phyloP scores from a whole-genome alignment of 2,888 invertebrate species.

The Ophioninae sp. region DNA sequence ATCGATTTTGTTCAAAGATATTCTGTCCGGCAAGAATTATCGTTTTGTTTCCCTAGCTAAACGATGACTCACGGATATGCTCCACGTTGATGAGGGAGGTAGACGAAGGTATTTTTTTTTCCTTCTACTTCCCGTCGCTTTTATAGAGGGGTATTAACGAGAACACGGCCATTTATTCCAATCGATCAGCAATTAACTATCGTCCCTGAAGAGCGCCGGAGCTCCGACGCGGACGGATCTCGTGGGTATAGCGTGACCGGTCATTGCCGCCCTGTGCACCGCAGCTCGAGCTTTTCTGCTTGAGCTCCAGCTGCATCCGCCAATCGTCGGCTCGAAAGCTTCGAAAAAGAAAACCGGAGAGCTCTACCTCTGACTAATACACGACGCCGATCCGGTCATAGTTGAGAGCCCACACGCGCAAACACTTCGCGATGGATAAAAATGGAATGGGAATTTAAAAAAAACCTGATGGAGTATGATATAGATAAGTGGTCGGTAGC shows the following conservation, averaged over 20 bases:
- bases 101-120: slow-evolving; percentile 40
- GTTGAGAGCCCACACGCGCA: slow-evolving; percentile 31
- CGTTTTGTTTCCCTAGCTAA: neutral
- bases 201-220: slow-evolving; percentile 66
- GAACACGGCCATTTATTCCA: slow-evolving; percentile 74
- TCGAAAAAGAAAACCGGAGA: slow-evolving; percentile 37
- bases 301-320: slow-evolving; percentile 40
- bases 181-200: slow-evolving; percentile 74
- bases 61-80: slow-evolving; percentile 5
- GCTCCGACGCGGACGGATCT: slow-evolving; percentile 66
- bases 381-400: slow-evolving; percentile 55
- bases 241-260: slow-evolving; percentile 63
- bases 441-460: slow-evolving; percentile 16
- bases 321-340: slow-evolving; percentile 58
- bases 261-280: slow-evolving; percentile 52
- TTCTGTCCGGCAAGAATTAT: neutral
- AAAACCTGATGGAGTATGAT: slow-evolving; percentile 15
- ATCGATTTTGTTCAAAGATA: too few species aligned
- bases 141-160: slow-evolving; percentile 73
- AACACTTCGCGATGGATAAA: slow-evolving; percentile 11
- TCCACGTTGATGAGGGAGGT: neutral
- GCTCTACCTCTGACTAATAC: slow-evolving; percentile 43
- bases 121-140: slow-evolving; percentile 53
- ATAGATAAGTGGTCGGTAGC: slow-evolving; percentile 19
- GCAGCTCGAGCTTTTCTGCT: slow-evolving; percentile 50